A percentile compares a stretch with the other conserved stretches of the same genome.
Evolutionary conservation across 2,797 vertebrate genomes (phyloP).

Genomic region (Eleutherodactylus coqui): DNA sequence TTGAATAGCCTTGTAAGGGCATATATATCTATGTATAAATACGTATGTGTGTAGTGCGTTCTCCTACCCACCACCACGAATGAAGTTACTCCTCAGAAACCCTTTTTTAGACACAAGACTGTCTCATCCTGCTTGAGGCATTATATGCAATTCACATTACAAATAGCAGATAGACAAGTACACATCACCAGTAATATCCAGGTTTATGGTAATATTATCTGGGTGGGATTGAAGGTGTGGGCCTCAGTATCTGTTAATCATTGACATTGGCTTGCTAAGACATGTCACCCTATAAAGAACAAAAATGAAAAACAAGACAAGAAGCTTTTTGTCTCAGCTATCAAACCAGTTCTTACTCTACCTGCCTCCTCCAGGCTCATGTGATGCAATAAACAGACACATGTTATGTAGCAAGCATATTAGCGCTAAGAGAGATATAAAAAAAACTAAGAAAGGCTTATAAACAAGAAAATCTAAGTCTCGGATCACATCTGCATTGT

Average conservation of each 20-base stretch:
- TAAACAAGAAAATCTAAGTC: background rate
- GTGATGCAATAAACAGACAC: too few relatives aligned
- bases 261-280: background rate
- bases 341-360: background rate
- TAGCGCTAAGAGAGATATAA: too few relatives aligned
- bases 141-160: background rate
- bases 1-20: too few relatives aligned
- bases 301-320: background rate
- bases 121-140: background rate
- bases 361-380: background rate
- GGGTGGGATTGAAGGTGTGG: background rate
- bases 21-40: too few relatives aligned
- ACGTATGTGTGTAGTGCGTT: too few relatives aligned
- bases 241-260: background rate
- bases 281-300: background rate
- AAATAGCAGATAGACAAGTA: background rate
- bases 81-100: too few relatives aligned
- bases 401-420: too few relatives aligned
- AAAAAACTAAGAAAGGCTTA: too few relatives aligned
- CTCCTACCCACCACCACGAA: too few relatives aligned
- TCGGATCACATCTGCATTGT: background rate
- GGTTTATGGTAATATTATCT: background rate
- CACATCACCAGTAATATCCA: background rate
- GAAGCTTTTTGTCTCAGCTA: background rate
- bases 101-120: too few relatives aligned